Base-by-base conservation (phyloP, 2,797 vertebrate species). In the Percopsis omiscomaycus region DNA sequence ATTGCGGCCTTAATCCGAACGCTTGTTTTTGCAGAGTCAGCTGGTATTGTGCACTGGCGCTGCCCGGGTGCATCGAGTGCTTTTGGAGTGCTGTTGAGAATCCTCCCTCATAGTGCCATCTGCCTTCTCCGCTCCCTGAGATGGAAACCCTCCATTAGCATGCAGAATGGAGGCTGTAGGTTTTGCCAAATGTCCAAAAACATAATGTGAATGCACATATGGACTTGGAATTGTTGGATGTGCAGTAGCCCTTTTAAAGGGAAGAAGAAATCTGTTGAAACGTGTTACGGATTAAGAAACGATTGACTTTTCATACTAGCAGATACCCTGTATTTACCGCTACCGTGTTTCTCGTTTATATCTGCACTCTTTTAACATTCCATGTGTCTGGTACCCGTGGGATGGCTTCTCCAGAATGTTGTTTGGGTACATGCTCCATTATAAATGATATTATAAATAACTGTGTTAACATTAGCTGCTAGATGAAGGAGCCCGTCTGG, bases 21-120 rank as follows among this genome's bases (percentile, higher is more conserved):
- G 73, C 59, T 16, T 62, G 55, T 57, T 79, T 89, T 66, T 77
- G 79, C 81, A 42, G 61, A 84, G 84, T 91, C 86, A 90, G 88
- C 81, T 47, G 64, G 59, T 50, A 49, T 71, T 67, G 69, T 71
- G 59, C 53, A 51, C 64, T 3, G 13, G 46, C 70, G 62, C 52
- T 2, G 58, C 14, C 68, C 52, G 62, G 50, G 66, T 52, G 29
- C 55, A 63, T 64, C 68, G 78, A 13, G 58, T 30, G 15, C 14
- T 69, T 76, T 69, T 59, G 3, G 12, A 15, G 13, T 67, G 61
- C 57, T 45, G 37, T 62, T 61, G 64, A 49, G 58, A 74, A 52
- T 27, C 32, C 55, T 55, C 53, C 28, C 3, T 42, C 55, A 3
- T 9, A 15, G 9, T 8, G 32, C 32, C 53, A 56, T 9, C 13